phyloP scores from a whole-genome alignment of 2,797 vertebrate species.

The Oreochromis mossambicus region DNA sequence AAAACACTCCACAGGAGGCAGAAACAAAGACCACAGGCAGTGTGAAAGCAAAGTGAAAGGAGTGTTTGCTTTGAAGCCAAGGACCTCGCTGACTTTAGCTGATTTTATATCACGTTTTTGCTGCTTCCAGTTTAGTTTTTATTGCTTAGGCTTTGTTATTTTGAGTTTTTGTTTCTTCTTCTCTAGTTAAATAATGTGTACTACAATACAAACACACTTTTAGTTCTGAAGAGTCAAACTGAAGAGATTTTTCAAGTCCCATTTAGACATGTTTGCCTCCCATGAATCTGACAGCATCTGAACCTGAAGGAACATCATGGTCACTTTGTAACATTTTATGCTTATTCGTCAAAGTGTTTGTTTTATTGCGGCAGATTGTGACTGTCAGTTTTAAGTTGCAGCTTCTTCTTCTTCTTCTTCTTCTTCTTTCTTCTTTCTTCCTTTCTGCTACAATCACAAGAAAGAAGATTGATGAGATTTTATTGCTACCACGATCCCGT shows the following conservation, averaged over 20 bases:
- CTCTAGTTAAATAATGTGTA: background rate
- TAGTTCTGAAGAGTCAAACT: background rate
- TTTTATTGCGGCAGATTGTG: background rate
- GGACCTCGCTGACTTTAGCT: background rate
- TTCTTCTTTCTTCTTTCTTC: background rate
- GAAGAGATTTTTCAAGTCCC: fast-evolving
- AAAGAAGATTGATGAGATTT: background rate
- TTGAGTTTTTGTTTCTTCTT: background rate
- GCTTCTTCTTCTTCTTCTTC: background rate
- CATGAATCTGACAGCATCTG: background rate
- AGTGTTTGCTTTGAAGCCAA: background rate
- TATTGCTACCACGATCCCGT: background rate
- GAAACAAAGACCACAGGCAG: background rate
- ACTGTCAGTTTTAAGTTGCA: background rate
- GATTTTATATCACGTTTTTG: background rate
- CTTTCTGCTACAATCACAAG: background rate
- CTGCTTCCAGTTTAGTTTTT: background rate
- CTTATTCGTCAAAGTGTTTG: background rate
- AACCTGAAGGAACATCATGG: fast-evolving
- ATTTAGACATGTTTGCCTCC: background rate
- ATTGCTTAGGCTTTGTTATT: background rate
- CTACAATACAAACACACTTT: background rate
- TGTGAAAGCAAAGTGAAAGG: background rate
- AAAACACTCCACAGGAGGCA: constrained; percentile 1
- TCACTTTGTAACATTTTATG: background rate